Conservation (phyloP, 2,888 invertebrate genomes). For the Hetaerina titia region DNA sequence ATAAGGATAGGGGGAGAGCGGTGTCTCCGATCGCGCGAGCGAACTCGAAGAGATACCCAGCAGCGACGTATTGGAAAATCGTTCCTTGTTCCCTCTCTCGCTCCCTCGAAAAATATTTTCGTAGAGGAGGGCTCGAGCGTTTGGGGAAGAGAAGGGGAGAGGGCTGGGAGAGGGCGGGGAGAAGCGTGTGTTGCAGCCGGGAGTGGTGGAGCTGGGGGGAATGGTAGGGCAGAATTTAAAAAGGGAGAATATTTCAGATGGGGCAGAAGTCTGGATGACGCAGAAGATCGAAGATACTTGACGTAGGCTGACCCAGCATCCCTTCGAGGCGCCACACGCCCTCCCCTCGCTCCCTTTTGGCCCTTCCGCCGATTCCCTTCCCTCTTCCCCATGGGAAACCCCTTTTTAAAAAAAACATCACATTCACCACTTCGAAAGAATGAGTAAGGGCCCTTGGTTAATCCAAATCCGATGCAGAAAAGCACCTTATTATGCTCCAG, state of each 20-base stretch:
- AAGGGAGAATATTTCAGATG: slow-evolving; percentile 24
- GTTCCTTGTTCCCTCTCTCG: background rate
- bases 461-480: slow-evolving; percentile 39
- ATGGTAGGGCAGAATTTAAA: background rate
- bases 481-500: background rate
- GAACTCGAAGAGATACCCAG: slow-evolving; percentile 17
- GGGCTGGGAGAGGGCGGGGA: background rate
- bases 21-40: background rate
- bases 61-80: slow-evolving; percentile 45
- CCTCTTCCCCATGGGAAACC: background rate
- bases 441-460: background rate
- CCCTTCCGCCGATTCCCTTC: background rate
- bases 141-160: background rate
- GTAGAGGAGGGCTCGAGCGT: background rate
- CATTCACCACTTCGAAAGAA: background rate
- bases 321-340: background rate
- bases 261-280: background rate
- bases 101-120: slow-evolving; percentile 25
- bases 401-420: background rate
- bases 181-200: background rate
- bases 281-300: slow-evolving; percentile 59
- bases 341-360: background rate
- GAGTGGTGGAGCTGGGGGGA: background rate
- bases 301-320: slow-evolving; percentile 40
- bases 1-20: background rate